Conservation (phyloP, 2,797 vertebrate genomes). For the Vultur gryphus region DNA sequence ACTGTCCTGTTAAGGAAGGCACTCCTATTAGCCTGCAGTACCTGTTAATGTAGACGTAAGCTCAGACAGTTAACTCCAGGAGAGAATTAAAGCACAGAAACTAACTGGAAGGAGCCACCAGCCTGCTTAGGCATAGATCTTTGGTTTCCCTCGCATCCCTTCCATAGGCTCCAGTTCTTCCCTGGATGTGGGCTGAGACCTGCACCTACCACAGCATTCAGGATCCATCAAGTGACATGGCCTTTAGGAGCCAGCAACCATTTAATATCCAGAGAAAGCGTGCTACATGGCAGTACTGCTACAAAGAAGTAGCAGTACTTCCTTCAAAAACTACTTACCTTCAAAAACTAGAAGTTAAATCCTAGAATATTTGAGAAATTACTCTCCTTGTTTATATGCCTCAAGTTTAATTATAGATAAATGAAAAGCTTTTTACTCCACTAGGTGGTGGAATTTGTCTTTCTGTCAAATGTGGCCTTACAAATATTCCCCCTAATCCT, state of each 20-base stretch:
- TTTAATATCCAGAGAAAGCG: not conserved
- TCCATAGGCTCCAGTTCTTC: not conserved
- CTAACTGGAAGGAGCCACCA: not conserved
- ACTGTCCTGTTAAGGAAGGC: not conserved
- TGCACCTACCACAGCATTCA: accelerated
- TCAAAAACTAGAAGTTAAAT: not conserved
- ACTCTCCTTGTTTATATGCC: not conserved
- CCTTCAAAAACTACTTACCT: not conserved
- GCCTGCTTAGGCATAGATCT: not conserved
- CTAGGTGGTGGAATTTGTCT: slow-evolving; percentile 43
- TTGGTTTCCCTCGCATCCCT: not conserved
- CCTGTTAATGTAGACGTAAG: not conserved
- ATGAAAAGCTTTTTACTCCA: not conserved
- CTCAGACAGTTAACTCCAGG: not conserved
- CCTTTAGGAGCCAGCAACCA: not conserved
- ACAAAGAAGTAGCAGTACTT: not conserved
- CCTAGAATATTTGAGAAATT: not conserved
- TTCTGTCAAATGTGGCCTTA: not conserved
- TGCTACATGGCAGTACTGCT: not conserved
- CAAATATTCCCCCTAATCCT: not conserved
- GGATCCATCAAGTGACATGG: not conserved
- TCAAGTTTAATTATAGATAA: not conserved
- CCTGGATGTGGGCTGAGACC: not conserved
- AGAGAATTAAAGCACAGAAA: not conserved
- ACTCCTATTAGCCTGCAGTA: not conserved